phyloP scores from a whole-genome alignment of 2,113 vertebrate genomes.

The Salvelinus namaycush region DNA sequence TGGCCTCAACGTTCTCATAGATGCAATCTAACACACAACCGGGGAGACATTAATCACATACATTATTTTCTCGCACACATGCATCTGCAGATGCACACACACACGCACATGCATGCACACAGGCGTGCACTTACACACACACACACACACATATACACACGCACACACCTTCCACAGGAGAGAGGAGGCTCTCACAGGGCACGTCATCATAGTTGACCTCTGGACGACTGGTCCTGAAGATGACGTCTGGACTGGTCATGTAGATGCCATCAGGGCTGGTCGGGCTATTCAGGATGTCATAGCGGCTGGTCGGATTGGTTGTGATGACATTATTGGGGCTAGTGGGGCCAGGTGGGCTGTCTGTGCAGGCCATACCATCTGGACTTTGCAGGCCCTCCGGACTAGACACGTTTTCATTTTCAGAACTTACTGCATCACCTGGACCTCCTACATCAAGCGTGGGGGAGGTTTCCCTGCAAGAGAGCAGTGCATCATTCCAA shows the following conservation, averaged over 20 bases:
- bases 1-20: slow-evolving; percentile 69
- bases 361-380: background rate
- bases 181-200: slow-evolving; percentile 69
- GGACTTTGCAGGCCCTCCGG: background rate
- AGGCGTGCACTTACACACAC: background rate
- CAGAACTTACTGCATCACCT: background rate
- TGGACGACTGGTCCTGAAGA: background rate
- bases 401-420: background rate
- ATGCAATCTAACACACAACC: slow-evolving; percentile 56
- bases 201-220: slow-evolving; percentile 88
- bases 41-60: background rate
- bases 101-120: background rate
- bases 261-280: slow-evolving; percentile 13
- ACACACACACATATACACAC: too few species aligned
- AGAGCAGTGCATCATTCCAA: background rate
- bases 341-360: background rate
- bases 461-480: slow-evolving; percentile 24
- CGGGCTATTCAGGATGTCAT: background rate
- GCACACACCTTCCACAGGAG: slow-evolving; percentile 49
- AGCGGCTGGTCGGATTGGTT: slow-evolving; percentile 52
- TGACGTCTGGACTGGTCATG: slow-evolving; percentile 49
- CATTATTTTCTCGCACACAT: too few species aligned
- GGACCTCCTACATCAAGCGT: background rate
- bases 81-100: background rate
- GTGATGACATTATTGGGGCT: background rate